These are phyloP conservation scores for Mirounga angustirostris DNA, from an alignment of 2,113 vertebrate species.

Conservation along the genomic window DNA sequence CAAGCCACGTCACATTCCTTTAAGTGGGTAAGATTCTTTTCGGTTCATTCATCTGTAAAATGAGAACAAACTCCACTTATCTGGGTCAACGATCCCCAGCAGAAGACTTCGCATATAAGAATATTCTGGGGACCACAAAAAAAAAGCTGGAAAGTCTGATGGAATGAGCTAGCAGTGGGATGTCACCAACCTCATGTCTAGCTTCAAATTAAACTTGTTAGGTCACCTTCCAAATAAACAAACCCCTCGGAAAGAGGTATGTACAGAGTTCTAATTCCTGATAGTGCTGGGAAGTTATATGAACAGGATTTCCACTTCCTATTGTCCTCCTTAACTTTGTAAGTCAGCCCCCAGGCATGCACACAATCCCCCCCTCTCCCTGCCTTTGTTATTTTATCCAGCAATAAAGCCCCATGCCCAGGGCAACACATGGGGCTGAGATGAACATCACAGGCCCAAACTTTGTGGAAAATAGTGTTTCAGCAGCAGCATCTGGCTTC, in stretches of 20 bases:
- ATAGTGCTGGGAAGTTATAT: background rate
- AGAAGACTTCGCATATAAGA: background rate
- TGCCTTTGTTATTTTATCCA: slow-evolving; percentile 54
- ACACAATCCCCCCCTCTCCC: slow-evolving; percentile 4
- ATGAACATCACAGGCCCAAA: slow-evolving; percentile 66
- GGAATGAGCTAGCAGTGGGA: background rate
- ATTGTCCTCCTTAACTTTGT: slow-evolving; percentile 65
- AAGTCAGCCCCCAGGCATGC: slow-evolving; percentile 26
- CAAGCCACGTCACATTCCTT: slow-evolving; percentile 45
- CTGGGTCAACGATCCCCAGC: background rate
- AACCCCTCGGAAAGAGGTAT: background rate
- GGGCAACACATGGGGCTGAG: slow-evolving; percentile 76
- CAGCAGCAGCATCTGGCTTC: slow-evolving; percentile 82
- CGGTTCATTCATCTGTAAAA: slow-evolving; percentile 61
- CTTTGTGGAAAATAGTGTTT: slow-evolving; percentile 68
- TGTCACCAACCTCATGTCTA: background rate
- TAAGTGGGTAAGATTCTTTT: slow-evolving; percentile 52
- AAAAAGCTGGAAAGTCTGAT: background rate
- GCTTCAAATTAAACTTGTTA: slow-evolving; percentile 45
- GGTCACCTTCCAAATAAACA: slow-evolving; percentile 40
- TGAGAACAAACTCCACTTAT: slow-evolving; percentile 44
- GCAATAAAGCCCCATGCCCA: slow-evolving; percentile 35
- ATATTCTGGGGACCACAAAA: background rate
- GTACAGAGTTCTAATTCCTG: slow-evolving; percentile 4
- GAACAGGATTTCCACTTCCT: slow-evolving; percentile 33